phyloP scores from a whole-genome alignment of 2,888 invertebrate genomes.

The Frankliniella fusca region DNA sequence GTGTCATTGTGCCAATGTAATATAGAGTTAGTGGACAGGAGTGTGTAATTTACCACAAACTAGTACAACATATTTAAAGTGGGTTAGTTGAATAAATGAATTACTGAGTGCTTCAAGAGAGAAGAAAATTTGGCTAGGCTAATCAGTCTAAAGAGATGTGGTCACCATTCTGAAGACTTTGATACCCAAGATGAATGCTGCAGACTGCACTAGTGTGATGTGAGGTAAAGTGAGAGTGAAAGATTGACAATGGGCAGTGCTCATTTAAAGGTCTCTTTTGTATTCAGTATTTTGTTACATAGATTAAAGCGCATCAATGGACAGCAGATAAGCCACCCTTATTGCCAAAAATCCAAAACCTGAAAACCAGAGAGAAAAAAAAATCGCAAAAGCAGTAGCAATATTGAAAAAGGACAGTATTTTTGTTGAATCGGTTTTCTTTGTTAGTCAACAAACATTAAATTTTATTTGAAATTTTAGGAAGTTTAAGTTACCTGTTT shows the following conservation, averaged over 20 bases:
- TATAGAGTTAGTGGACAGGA: neutral
- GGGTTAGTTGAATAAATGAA: neutral
- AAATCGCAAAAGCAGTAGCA: neutral
- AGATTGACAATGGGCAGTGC: neutral
- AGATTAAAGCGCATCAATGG: constrained; percentile 1
- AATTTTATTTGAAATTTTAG: neutral
- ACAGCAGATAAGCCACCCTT: neutral
- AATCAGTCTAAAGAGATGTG: neutral
- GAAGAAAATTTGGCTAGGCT: neutral
- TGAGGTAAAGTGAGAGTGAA: neutral
- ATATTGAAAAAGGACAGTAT: neutral
- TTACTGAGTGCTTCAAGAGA: constrained; percentile 15
- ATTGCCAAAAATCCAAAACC: neutral
- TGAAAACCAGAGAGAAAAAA: neutral
- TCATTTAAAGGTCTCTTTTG: constrained; percentile 10
- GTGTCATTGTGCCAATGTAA: constrained; percentile 7
- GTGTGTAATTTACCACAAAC: neutral
- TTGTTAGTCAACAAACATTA: neutral
- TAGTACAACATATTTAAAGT: neutral
- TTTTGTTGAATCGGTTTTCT: neutral
- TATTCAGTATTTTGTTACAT: constrained; percentile 21
- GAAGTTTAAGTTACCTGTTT: neutral
- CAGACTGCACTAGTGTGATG: constrained; percentile 14
- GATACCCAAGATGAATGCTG: neutral
- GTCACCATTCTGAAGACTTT: neutral